A percentile compares a stretch with the other conserved stretches of the same genome.
These are phyloP conservation scores for Heterochromis multidens DNA, from an alignment of 2,113 vertebrate species.

Conservation along the genomic window DNA sequence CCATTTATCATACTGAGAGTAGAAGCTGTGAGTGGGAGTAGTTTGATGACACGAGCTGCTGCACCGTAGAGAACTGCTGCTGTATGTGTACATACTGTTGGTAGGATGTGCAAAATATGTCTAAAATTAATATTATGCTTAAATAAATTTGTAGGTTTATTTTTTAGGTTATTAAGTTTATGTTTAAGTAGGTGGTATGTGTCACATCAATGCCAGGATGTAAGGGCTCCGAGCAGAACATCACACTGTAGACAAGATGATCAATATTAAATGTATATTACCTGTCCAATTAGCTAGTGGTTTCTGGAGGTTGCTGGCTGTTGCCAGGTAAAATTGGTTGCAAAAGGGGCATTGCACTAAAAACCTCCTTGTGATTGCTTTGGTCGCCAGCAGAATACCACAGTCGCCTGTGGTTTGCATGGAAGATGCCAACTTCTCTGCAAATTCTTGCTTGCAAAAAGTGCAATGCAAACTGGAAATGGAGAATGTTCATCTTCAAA, in stretches of 20 bases:
- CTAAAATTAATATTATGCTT: not conserved
- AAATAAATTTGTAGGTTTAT: not conserved
- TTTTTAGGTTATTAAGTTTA: not conserved
- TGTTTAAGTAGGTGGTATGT: not conserved
- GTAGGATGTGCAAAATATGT: not conserved
- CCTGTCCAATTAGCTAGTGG: not conserved
- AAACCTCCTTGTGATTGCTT: no score
- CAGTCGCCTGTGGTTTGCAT: no score
- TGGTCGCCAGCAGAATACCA: no score
- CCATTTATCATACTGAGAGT: slow-evolving; percentile 56
- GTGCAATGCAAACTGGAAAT: not conserved
- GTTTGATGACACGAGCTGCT: slow-evolving; percentile 41
- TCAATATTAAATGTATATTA: not conserved
- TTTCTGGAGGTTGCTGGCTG: not conserved
- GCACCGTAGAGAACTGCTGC: slow-evolving; percentile 13
- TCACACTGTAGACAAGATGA: not conserved
- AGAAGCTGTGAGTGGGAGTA: slow-evolving; percentile 47
- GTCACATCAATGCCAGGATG: not conserved
- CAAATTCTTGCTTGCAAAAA: not conserved
- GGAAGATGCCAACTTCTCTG: not conserved
- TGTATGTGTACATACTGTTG: not conserved
- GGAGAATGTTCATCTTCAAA: not conserved
- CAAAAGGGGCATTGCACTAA: no score
- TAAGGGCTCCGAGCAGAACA: not conserved
- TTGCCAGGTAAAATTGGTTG: not conserved